Evolutionary conservation across 2,888 invertebrate species (phyloP).

Genomic region (Drosophila formosana): DNA sequence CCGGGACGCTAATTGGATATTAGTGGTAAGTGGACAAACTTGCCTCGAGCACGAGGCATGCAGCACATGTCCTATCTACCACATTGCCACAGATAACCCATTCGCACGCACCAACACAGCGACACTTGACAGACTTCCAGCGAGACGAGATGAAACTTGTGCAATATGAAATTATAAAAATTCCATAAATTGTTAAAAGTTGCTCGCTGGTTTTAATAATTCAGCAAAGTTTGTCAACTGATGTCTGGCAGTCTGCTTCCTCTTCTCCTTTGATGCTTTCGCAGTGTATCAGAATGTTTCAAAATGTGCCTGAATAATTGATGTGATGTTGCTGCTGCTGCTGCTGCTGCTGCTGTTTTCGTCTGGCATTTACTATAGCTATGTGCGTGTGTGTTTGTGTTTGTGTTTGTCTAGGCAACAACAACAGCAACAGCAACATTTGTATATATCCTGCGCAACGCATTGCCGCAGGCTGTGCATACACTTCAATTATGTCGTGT

Average conservation of each 20-base stretch:
- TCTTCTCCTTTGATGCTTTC: constrained; percentile 6
- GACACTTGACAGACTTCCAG: background rate
- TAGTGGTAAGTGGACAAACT: constrained; percentile 66
- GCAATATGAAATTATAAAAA: constrained; percentile 36
- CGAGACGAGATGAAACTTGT: constrained; percentile 23
- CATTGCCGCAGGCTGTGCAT: constrained; percentile 55
- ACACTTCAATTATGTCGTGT: constrained; percentile 73
- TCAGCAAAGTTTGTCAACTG: constrained; percentile 56
- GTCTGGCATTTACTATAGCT: constrained; percentile 34
- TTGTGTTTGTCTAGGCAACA: constrained; percentile 47
- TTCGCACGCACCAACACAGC: constrained; percentile 20
- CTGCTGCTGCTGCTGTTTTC: constrained; percentile 40
- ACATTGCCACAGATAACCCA: constrained; percentile 46
- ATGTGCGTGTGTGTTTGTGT: constrained; percentile 30
- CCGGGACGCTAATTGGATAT: constrained; percentile 74
- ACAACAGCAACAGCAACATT: constrained; percentile 45
- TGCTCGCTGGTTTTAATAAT: constrained; percentile 57
- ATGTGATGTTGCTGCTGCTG: constrained; percentile 60
- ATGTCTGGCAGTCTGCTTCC: constrained; percentile 1
- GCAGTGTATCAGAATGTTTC: constrained; percentile 59
- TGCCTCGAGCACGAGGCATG: constrained; percentile 20
- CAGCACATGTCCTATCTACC: constrained; percentile 67
- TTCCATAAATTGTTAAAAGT: constrained; percentile 34
- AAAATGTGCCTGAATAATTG: constrained; percentile 77
- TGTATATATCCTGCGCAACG: constrained; percentile 49